Base-by-base conservation (phyloP, 2,888 invertebrate genomes). In the Yponomeuta plumbellus region DNA sequence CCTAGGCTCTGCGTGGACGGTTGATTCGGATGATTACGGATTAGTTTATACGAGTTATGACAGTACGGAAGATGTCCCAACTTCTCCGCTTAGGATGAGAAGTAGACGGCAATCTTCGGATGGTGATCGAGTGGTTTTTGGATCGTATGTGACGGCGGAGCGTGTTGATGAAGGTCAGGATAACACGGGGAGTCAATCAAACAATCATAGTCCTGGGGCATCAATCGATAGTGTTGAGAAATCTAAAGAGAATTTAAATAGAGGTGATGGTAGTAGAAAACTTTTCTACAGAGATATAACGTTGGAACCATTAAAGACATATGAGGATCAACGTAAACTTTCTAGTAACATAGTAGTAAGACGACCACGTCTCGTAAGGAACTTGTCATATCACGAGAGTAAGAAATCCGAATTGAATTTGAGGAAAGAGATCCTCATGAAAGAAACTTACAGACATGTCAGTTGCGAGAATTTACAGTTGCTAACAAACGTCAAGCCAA, bases 71-170 rank as follows among this genome's bases (percentile, higher is more conserved):
- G 88, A 90, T 86, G 83, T 88, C 72, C 84, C 85, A 44, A 80
- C 83, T 86, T 86, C 87, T 86, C 86, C 78, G 66, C 61, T 68
- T 2, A 77, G 72, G 76, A 75, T 75, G 86, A 90, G 78, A 88
- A 89, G 83, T 75, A 82, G 89, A 75, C 84, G 85, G 57, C 85
- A 83, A 84, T 90, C 89, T 77, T 80, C 77, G 20, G 85, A 82
- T 66, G 71, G 78, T 40, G 77, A 76, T 66, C 71, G 73, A 66
- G 74, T 73, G 67, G 70, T 72, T 66, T 74, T 73, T 20, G 80
- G 79, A 59, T 78, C 77, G 61, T 80, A 77, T 69, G 67, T 81
- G 64, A 84, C 83, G 3, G 3, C 17, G 8, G 44, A 52, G 44
- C 44, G 44, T 17, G 44, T 17, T 8, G 44, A 52, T 17, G 17